Evolutionary conservation across 2,113 vertebrate genomes (phyloP).

Genomic region (Embiotoca jacksoni): DNA sequence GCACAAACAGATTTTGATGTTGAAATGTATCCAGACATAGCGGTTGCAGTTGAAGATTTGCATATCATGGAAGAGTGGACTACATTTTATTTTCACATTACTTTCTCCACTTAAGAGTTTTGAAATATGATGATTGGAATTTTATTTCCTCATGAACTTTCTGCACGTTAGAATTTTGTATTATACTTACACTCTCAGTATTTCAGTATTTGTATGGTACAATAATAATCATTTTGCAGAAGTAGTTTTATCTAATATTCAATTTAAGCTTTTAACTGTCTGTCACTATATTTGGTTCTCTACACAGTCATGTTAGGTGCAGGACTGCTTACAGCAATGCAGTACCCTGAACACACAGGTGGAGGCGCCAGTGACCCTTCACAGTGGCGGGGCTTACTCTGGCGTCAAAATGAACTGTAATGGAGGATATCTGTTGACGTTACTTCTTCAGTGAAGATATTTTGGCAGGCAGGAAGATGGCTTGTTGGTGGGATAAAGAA

Average conservation of each 20-base stretch:
- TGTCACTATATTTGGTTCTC: background rate
- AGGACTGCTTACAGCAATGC: constrained; percentile 13
- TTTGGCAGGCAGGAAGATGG: constrained; percentile 22
- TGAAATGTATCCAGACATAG: no score
- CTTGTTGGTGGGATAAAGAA: background rate
- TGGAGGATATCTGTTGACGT: constrained; percentile 35
- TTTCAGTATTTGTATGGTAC: background rate
- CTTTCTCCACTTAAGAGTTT: background rate
- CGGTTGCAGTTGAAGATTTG: no score
- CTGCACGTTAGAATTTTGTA: no score
- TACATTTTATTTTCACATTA: no score
- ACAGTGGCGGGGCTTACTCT: background rate
- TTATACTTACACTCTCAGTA: no score
- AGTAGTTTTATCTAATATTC: background rate
- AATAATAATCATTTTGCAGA: constrained; percentile 14
- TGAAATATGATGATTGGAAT: constrained; percentile 12
- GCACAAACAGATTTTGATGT: no score
- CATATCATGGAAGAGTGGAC: no score
- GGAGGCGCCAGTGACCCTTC: constrained; percentile 65
- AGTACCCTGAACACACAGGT: constrained; percentile 11
- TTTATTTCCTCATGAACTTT: background rate
- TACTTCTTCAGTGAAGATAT: constrained; percentile 9
- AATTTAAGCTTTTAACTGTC: constrained; percentile 25
- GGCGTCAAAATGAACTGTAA: constrained; percentile 12
- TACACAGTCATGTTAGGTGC: background rate